Evolutionary conservation across 37 sponge, comb jelly and placozoan species (phyloP).

Genomic region (Ephydatia muelleri): DNA sequence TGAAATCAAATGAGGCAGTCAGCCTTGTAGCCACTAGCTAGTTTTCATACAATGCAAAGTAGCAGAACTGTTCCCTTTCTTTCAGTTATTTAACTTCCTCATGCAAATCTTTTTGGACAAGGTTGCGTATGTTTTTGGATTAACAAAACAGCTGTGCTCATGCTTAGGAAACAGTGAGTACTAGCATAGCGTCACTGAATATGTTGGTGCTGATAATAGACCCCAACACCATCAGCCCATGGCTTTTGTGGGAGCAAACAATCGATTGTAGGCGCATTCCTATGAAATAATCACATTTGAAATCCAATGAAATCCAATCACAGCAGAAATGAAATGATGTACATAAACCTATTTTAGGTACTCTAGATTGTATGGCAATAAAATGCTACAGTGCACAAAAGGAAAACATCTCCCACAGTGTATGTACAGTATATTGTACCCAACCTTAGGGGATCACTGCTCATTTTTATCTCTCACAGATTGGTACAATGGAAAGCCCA

Average conservation of each 20-base stretch:
- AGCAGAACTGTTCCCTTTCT: not conserved
- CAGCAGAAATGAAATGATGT: not conserved
- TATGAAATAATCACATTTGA: too few species aligned
- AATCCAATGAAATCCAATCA: not conserved
- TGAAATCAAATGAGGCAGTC: conserved; percentile 45
- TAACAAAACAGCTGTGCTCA: conserved; percentile 36
- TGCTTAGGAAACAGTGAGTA: conserved; percentile 49
- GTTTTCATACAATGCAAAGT: conserved; percentile 10
- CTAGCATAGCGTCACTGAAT: conserved; percentile 21
- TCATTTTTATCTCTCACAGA: not conserved
- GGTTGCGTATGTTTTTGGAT: conserved; percentile 89
- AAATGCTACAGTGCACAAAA: conserved; percentile 32
- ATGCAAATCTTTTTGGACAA: not conserved
- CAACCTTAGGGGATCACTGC: not conserved
- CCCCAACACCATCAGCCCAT: not conserved
- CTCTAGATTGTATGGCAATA: conserved; percentile 29
- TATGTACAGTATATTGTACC: conserved; percentile 4
- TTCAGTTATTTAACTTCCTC: not conserved
- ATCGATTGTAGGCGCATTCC: conserved; percentile 20
- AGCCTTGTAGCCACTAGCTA: conserved; percentile 77
- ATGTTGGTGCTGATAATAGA: not conserved
- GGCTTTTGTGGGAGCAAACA: conserved; percentile 34
- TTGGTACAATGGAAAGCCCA: conserved; percentile 49
- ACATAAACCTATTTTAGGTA: conserved; percentile 15
- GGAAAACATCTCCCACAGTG: conserved; percentile 22